phyloP scores from a whole-genome alignment of 2,888 invertebrate genomes.

The Atrina japonica region DNA sequence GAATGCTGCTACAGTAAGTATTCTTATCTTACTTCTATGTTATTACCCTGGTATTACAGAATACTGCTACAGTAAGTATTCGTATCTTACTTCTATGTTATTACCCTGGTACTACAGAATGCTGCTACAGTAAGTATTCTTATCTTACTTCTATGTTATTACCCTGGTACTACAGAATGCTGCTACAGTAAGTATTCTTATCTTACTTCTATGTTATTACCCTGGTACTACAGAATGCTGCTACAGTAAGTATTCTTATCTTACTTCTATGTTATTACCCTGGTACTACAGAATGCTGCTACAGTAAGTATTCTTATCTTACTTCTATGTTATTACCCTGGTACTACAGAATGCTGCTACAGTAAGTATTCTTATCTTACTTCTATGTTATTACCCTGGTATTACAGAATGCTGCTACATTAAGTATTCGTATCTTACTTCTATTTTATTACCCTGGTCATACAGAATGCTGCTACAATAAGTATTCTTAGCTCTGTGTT shows the following conservation, averaged over 20 bases:
- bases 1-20: constrained; percentile 78
- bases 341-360: constrained; percentile 79
- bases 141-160: no score
- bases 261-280: no score
- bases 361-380: no score
- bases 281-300: constrained; percentile 78
- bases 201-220: no score
- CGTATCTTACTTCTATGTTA: no score
- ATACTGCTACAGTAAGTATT: constrained; percentile 77
- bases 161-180: constrained; percentile 79
- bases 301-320: constrained; percentile 76
- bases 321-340: no score
- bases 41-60: constrained; percentile 79
- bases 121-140: constrained; percentile 77
- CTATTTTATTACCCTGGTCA: constrained; percentile 77
- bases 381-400: no score
- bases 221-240: constrained; percentile 78
- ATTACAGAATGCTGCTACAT: constrained; percentile 78
- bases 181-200: constrained; percentile 75
- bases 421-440: no score
- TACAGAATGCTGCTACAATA: constrained; percentile 79
- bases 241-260: constrained; percentile 76
- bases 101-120: constrained; percentile 79
- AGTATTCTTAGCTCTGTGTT: no score
- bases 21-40: no score